A percentile compares a stretch with the other conserved stretches of the same genome.
Evolutionary conservation across 2,888 invertebrate species (phyloP).

Genomic region (Macaria notata): DNA sequence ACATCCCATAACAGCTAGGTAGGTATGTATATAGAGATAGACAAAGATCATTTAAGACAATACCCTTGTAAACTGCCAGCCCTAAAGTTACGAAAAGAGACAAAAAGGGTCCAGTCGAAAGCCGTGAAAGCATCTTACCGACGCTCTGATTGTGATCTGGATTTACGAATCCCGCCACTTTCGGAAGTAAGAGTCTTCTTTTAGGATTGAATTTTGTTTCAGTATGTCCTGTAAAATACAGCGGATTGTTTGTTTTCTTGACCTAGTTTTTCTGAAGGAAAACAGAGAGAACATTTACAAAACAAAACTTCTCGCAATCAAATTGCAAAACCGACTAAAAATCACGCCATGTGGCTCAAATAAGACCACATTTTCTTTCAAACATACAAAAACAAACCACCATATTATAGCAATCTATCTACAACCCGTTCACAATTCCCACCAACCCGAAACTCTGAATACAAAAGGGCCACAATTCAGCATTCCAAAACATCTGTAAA

Average conservation of each 20-base stretch:
- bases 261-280: too few species aligned
- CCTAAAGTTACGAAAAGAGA: conserved; percentile 42
- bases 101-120: conserved; percentile 61
- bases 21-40: too few species aligned
- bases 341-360: too few species aligned
- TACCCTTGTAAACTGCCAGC: conserved; percentile 29
- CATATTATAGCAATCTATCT: too few species aligned
- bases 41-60: conserved; percentile 1
- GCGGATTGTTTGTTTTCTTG: too few species aligned
- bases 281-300: too few species aligned
- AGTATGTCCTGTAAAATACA: conserved; percentile 1
- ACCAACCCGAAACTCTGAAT: not conserved
- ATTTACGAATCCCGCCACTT: conserved; percentile 33
- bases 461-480: conserved; percentile 1
- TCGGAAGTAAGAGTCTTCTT: conserved; percentile 18
- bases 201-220: conserved; percentile 26
- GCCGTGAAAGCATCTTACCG: conserved; percentile 52
- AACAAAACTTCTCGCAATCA: too few species aligned
- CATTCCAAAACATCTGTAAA: conserved; percentile 11
- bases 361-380: too few species aligned
- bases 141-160: conserved; percentile 64
- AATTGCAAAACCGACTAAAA: too few species aligned
- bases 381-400: too few species aligned
- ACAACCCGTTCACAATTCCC: not conserved
- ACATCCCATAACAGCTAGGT: too few species aligned